These are phyloP conservation scores for Eutrigla gurnardus DNA, from an alignment of 2,797 vertebrate species.

Conservation along the genomic window DNA sequence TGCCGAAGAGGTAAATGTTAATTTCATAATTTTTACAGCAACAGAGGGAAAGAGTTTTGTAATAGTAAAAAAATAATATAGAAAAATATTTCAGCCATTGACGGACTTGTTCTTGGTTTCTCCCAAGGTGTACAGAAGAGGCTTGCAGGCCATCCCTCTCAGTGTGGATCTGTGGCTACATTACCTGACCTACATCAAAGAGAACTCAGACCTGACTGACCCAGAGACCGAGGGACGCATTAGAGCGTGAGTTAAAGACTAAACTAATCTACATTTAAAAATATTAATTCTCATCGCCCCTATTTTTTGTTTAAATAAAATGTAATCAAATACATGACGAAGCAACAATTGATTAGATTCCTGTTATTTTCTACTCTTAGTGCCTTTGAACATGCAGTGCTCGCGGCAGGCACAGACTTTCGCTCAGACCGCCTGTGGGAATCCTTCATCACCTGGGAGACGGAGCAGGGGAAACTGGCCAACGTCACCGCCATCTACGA, in stretches of 20 bases:
- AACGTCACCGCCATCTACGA: constrained; percentile 96
- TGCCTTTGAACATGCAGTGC: constrained; percentile 94
- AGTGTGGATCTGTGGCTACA: constrained; percentile 99
- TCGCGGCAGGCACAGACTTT: constrained; percentile 97
- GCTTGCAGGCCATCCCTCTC: constrained; percentile 97
- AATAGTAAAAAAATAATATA: background rate
- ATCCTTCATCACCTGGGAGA: constrained; percentile 95
- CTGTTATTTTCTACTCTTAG: constrained; percentile 71
- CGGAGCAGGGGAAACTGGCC: constrained; percentile 90
- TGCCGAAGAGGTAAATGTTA: constrained; percentile 93
- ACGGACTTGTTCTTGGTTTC: constrained; percentile 1
- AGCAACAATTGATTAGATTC: background rate
- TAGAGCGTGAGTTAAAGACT: constrained; percentile 88
- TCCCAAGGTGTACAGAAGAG: constrained; percentile 94
- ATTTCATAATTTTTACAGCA: background rate
- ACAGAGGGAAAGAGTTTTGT: background rate
- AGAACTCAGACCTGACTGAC: constrained; percentile 91
- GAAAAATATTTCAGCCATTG: background rate
- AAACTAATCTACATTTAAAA: no score
- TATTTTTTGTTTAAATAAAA: background rate
- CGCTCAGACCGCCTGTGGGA: constrained; percentile 98
- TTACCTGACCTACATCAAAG: constrained; percentile 96
- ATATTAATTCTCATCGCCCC: background rate
- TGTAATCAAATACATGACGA: no score
- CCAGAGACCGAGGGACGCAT: constrained; percentile 91